These are phyloP conservation scores for Melanostigma gelatinosum DNA, from an alignment of 2,113 vertebrate species.

Conservation along the genomic window DNA sequence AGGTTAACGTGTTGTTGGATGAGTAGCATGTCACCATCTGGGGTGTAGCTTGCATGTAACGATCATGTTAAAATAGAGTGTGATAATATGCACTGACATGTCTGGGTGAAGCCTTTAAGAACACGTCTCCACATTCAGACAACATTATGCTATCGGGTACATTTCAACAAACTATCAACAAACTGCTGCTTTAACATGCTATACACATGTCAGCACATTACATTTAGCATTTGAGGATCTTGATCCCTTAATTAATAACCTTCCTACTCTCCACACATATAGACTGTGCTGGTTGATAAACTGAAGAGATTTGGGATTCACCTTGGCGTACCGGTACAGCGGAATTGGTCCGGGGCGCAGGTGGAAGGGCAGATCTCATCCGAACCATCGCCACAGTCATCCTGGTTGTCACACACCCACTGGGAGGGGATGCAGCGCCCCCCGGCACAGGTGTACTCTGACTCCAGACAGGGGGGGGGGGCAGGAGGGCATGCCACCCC, in stretches of 20 bases:
- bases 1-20: not conserved
- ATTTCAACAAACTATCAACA: not conserved
- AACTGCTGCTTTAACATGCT: no score
- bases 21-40: not conserved
- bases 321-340: constrained; percentile 73
- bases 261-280: not conserved
- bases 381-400: constrained; percentile 90
- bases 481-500: constrained; percentile 68
- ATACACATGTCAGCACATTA: no score
- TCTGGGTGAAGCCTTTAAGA: not conserved
- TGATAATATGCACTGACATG: not conserved
- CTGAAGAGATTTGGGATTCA: not conserved
- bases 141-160: not conserved
- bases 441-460: constrained; percentile 82
- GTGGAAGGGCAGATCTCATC: constrained; percentile 87
- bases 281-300: not conserved
- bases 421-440: constrained; percentile 86
- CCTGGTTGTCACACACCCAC: constrained; percentile 93
- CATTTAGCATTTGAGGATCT: not conserved
- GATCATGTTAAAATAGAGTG: not conserved
- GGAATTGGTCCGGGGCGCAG: constrained; percentile 81
- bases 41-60: not conserved
- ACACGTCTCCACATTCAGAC: not conserved
- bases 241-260: not conserved
- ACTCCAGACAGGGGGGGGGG: constrained; percentile 75